Percentiles rank a stretch among this genome's conserved stretches.
These are phyloP conservation scores for Drosophila paranaensis DNA, from an alignment of 2,888 invertebrate species.

Conservation along the genomic window DNA sequence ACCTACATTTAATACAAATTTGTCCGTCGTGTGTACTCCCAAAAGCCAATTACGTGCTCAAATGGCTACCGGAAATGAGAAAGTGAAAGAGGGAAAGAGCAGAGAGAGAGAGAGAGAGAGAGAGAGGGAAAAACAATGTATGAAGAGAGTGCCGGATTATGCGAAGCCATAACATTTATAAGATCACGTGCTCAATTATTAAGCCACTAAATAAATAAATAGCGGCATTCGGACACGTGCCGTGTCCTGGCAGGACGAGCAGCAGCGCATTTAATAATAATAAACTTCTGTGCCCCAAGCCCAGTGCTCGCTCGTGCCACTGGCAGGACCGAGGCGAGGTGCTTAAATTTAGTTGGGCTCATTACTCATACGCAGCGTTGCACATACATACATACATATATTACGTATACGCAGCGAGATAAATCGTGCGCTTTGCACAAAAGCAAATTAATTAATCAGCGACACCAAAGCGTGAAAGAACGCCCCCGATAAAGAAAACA, in stretches of 20 bases:
- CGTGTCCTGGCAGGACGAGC: slow-evolving; percentile 8
- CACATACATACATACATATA: slow-evolving; percentile 17
- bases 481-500: background rate
- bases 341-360: slow-evolving; percentile 46
- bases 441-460: slow-evolving; percentile 71
- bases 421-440: slow-evolving; percentile 59
- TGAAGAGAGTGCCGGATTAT: slow-evolving; percentile 37
- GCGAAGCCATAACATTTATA: slow-evolving; percentile 68
- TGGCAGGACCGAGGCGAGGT: slow-evolving; percentile 6
- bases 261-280: slow-evolving; percentile 23
- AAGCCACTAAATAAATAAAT: slow-evolving; percentile 81
- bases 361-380: slow-evolving; percentile 75
- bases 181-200: slow-evolving; percentile 79
- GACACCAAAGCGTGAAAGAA: background rate
- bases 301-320: background rate
- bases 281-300: slow-evolving; percentile 28
- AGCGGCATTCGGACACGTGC: slow-evolving; percentile 67
- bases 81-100: background rate
- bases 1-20: slow-evolving; percentile 75
- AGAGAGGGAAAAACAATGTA: background rate
- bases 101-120: background rate
- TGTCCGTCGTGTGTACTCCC: slow-evolving; percentile 69
- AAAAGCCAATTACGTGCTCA: slow-evolving; percentile 78
- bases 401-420: slow-evolving; percentile 53
- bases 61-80: slow-evolving; percentile 50